Conservation (phyloP, 2,113 vertebrate genomes). For the Cromileptes altivelis region DNA sequence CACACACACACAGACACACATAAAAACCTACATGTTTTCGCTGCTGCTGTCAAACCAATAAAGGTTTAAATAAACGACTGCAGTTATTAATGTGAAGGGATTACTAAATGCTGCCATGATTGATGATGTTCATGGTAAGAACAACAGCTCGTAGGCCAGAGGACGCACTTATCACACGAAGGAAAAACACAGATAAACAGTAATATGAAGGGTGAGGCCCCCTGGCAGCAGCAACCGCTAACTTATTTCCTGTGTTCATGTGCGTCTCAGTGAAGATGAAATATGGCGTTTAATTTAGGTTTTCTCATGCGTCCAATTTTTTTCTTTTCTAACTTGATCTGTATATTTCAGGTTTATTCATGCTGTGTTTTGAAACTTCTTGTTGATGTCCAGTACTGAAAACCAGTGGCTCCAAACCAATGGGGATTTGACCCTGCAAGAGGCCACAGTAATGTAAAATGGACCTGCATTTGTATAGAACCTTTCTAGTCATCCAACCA, state of each 20-base stretch:
- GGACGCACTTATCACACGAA: slow-evolving; percentile 57
- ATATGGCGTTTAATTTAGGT: slow-evolving; percentile 42
- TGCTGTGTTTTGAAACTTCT: too few species aligned
- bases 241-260: slow-evolving; percentile 51
- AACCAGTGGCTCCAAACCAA: not conserved
- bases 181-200: slow-evolving; percentile 64
- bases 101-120: slow-evolving; percentile 53
- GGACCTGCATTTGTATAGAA: too few species aligned
- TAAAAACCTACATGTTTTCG: slow-evolving; percentile 9
- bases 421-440: too few species aligned
- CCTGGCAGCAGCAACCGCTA: slow-evolving; percentile 21
- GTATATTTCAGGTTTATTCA: not conserved
- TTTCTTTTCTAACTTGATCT: not conserved
- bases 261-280: slow-evolving; percentile 36
- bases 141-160: slow-evolving; percentile 61
- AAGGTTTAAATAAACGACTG: slow-evolving; percentile 44
- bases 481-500: too few species aligned
- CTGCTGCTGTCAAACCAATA: slow-evolving; percentile 37
- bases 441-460: not conserved
- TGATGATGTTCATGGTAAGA: slow-evolving; percentile 52
- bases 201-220: slow-evolving; percentile 36
- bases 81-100: slow-evolving; percentile 65
- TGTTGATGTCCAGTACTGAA: not conserved
- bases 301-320: not conserved
- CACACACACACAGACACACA: not conserved